Percentiles rank a stretch among this genome's conserved stretches.
phyloP scores from a whole-genome alignment of 1,140 invertebrate genomes.

The Leguminivora glycinivorella region DNA sequence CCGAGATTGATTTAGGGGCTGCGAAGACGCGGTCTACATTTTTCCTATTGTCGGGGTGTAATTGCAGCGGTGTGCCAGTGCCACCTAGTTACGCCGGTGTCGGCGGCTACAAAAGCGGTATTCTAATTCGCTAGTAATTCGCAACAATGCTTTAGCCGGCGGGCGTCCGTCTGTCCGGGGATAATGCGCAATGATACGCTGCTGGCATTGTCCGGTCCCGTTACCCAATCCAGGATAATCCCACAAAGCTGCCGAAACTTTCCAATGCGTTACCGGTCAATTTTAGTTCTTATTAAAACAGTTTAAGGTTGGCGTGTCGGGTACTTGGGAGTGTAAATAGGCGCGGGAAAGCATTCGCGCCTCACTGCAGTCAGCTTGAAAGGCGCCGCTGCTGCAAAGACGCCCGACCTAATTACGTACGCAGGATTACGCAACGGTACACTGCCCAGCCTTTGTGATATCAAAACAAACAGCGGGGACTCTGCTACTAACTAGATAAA shows the following conservation, averaged over 20 bases:
- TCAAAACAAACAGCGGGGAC: constrained; percentile 67
- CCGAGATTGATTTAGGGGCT: constrained; percentile 5
- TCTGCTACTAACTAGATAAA: not conserved
- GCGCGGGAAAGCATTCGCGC: constrained; percentile 69
- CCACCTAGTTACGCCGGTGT: constrained; percentile 73
- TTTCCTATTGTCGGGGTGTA: not conserved
- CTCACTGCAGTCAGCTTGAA: constrained; percentile 69
- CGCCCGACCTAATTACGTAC: constrained; percentile 54
- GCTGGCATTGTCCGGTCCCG: constrained; percentile 54
- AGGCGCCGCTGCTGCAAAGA: constrained; percentile 52
- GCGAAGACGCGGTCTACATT: not conserved
- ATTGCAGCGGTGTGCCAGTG: constrained; percentile 60
- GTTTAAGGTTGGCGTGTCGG: not conserved
- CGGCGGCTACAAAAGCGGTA: constrained; percentile 56
- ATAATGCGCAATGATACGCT: constrained; percentile 73
- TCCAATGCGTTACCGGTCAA: not conserved
- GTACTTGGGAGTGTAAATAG: constrained; percentile 47
- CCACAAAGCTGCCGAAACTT: constrained; percentile 60
- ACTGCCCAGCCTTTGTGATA: constrained; percentile 45
- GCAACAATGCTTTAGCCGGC: constrained; percentile 55
- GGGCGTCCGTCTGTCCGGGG: constrained; percentile 45
- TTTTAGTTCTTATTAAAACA: not conserved
- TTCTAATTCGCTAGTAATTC: constrained; percentile 75
- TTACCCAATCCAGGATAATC: constrained; percentile 72
- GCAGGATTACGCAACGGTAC: constrained; percentile 64